phyloP scores from a whole-genome alignment of 1,140 invertebrate species.

The Drosophila truncata region DNA sequence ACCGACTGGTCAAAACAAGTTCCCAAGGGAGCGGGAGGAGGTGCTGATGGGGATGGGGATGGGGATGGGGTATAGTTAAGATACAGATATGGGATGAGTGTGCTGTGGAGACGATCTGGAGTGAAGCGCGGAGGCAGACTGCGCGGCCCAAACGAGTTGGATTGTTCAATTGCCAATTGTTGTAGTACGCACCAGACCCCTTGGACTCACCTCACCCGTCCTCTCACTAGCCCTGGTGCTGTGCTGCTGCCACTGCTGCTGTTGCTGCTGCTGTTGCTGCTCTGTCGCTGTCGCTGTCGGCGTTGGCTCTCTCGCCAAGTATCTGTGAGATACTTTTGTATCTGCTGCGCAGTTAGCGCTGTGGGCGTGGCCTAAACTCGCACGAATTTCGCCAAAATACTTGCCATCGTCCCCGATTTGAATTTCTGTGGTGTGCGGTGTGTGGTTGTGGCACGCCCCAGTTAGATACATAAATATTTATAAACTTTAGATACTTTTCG shows the following conservation, averaged over 20 bases:
- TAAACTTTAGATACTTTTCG: slow-evolving; percentile 79
- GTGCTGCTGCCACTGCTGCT: slow-evolving; percentile 10
- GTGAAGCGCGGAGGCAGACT: slow-evolving; percentile 53
- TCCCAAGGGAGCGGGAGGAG: slow-evolving; percentile 19
- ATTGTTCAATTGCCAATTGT: slow-evolving; percentile 64
- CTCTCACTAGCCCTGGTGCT: neutral
- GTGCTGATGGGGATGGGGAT: neutral
- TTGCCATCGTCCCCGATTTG: slow-evolving; percentile 71
- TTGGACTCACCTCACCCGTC: slow-evolving; percentile 1
- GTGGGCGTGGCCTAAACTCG: slow-evolving; percentile 72
- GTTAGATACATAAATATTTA: slow-evolving; percentile 85
- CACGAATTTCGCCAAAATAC: slow-evolving; percentile 54
- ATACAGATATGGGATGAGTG: slow-evolving; percentile 24
- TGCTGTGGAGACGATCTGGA: slow-evolving; percentile 33
- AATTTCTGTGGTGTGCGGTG: slow-evolving; percentile 27
- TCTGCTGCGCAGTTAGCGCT: slow-evolving; percentile 44
- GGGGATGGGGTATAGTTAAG: slow-evolving; percentile 6
- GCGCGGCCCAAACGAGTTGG: slow-evolving; percentile 73
- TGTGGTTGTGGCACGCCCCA: slow-evolving; percentile 74
- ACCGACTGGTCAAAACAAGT: slow-evolving; percentile 80
- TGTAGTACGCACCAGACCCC: slow-evolving; percentile 19
- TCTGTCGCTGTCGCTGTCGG: slow-evolving; percentile 12
- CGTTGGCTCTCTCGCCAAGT: slow-evolving; percentile 29
- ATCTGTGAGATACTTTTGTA: slow-evolving; percentile 66
- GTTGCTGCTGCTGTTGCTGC: neutral